Evolutionary conservation across 2,113 vertebrate genomes (phyloP), one percentile per base, ranked within the genome.

Genomic region (Pleuronectes platessa): DNA sequence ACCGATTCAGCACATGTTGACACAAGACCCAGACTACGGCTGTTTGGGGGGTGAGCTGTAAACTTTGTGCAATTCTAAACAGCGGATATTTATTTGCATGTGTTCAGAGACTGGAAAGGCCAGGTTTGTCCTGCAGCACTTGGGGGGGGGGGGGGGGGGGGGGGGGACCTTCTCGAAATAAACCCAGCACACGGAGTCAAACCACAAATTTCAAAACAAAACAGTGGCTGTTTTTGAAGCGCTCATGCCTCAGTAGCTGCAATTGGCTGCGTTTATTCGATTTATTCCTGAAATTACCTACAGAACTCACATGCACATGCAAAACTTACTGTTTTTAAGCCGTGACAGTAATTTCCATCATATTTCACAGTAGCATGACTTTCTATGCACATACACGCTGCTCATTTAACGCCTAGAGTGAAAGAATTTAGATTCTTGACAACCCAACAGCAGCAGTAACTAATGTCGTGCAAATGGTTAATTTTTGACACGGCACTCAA

Each of bases 141-240:
- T 40, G 54, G 73, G 60, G n/a, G 68, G n/a, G 51, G 54, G 73
- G 60, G n/a, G 54, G 73, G 60, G n/a, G 68, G n/a, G 51, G 54
- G 73, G 60, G n/a, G 83, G 76, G 51, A 61, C 73, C 66, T 63
- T 58, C 18, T 54, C 71, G 61, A 75, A 78, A 76, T 61, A 85
- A 84, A 69, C 76, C 15, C 2, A 75, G 74, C 79, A 67, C 79
- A 73, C 67, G 61, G 79, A 86, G 75, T 79, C 56, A 86, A 76
- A 86, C 70, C 71, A 20, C 82, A 86, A 72, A 82, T 76, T 79
- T 68, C 64, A 76, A 87, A 86, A 83, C 71, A 89, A 79, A 90
- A 88, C 69, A 81, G 74, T 60, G 66, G 81, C 82, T 74, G 77
- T 76, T 83, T 51, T 71, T 71, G 51, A 89, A 69, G 74, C 71